These are phyloP conservation scores for Xylota sylvarum DNA, from an alignment of 2,888 invertebrate species.

Conservation along the genomic window DNA sequence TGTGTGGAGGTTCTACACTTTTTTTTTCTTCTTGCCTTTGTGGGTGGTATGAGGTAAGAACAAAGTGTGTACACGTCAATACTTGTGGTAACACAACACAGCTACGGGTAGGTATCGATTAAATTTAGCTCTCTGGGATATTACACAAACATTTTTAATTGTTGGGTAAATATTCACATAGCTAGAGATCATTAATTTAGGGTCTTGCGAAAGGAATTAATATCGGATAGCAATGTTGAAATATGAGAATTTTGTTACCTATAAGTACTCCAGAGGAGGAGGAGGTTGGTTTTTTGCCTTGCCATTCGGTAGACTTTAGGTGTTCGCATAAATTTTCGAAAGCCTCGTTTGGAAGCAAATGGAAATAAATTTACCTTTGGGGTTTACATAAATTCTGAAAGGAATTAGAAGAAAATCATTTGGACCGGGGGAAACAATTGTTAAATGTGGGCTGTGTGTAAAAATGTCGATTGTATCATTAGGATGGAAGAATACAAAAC, in stretches of 20 bases:
- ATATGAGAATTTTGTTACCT: slow-evolving; percentile 39
- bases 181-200: slow-evolving; percentile 59
- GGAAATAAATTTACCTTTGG: slow-evolving; percentile 44
- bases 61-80: slow-evolving; percentile 16
- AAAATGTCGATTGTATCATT: not conserved
- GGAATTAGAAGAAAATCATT: slow-evolving; percentile 1
- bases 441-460: not conserved
- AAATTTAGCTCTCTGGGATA: slow-evolving; percentile 20
- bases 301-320: slow-evolving; percentile 17
- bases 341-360: slow-evolving; percentile 14
- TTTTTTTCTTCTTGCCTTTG: not conserved
- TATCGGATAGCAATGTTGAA: slow-evolving; percentile 48
- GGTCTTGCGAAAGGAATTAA: slow-evolving; percentile 54
- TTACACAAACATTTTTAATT: slow-evolving; percentile 62
- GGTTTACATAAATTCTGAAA: slow-evolving; percentile 38
- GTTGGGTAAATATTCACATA: slow-evolving; percentile 57
- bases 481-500: no score
- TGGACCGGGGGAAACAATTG: not conserved
- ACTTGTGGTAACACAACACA: slow-evolving; percentile 28
- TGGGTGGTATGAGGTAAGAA: slow-evolving; percentile 7
- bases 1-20: slow-evolving; percentile 1
- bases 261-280: no score
- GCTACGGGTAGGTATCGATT: slow-evolving; percentile 30
- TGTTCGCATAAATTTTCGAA: slow-evolving; percentile 11
- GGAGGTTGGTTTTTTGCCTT: not conserved